Percentiles rank a stretch among this genome's conserved stretches.
Conservation (phyloP, 2,888 invertebrate genomes). For the Drosophila robusta region DNA sequence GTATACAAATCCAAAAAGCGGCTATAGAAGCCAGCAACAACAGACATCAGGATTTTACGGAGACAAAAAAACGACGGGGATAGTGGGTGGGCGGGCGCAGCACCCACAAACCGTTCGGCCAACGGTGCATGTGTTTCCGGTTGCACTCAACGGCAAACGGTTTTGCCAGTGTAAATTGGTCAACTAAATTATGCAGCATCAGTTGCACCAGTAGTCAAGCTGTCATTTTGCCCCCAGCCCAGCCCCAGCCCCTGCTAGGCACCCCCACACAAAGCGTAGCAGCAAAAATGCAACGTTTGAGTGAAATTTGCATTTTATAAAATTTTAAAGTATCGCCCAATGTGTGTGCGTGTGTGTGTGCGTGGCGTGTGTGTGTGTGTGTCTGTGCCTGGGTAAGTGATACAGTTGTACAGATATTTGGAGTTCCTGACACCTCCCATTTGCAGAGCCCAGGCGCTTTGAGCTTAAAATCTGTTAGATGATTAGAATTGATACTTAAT, state of each 20-base stretch:
- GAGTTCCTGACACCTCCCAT: neutral
- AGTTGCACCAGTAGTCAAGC: constrained; percentile 68
- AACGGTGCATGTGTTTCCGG: constrained; percentile 70
- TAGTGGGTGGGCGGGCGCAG: neutral
- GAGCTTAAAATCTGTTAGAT: too few relatives aligned
- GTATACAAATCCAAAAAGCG: neutral
- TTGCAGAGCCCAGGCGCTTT: too few relatives aligned
- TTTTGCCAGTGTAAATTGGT: constrained; percentile 76
- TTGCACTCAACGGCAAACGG: constrained; percentile 74
- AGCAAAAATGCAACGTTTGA: constrained; percentile 57
- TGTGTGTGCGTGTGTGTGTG: neutral
- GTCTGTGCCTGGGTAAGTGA: neutral
- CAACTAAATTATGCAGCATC: constrained; percentile 82
- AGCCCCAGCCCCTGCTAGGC: neutral
- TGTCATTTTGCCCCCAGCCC: constrained; percentile 26
- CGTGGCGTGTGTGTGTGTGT: constrained; percentile 6
- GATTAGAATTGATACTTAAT: too few relatives aligned
- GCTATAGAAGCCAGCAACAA: constrained; percentile 1
- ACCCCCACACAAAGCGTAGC: neutral
- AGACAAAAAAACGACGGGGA: neutral
- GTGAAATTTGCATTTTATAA: constrained; percentile 65
- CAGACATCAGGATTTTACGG: constrained; percentile 11
- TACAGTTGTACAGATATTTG: neutral
- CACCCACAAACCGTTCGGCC: constrained; percentile 11
- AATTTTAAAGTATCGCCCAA: constrained; percentile 62